These are phyloP conservation scores for Ryuthela nishihirai DNA, from an alignment of 2,888 invertebrate genomes.

Conservation along the genomic window DNA sequence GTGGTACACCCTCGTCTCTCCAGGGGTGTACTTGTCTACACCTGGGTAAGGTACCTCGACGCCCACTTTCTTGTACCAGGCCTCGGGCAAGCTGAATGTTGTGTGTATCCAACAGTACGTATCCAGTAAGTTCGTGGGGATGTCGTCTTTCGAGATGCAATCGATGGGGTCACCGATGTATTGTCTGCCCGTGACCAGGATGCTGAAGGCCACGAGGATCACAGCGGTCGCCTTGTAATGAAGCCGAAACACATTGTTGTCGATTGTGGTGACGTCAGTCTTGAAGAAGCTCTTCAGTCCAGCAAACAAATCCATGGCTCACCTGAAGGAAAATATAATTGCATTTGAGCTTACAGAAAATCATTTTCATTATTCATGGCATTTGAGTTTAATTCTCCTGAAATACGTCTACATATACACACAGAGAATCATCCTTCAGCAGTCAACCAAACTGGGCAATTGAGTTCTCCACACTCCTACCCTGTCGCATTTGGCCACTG, in stretches of 20 bases:
- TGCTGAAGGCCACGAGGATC: conserved; percentile 65
- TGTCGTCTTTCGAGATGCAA: conserved; percentile 57
- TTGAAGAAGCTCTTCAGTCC: conserved; percentile 37
- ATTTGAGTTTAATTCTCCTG: no score
- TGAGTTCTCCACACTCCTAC: no score
- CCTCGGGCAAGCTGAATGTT: conserved; percentile 81
- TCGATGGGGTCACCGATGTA: conserved; percentile 43
- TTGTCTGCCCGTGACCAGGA: conserved; percentile 38
- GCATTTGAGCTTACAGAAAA: no score
- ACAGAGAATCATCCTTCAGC: no score
- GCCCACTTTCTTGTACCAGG: conserved; percentile 74
- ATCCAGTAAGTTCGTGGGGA: conserved; percentile 55
- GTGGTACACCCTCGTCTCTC: conserved; percentile 46
- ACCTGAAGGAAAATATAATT: conserved; percentile 10
- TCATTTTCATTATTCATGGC: no score
- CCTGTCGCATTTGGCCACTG: no score
- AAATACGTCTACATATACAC: no score
- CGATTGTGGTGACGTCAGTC: conserved; percentile 57
- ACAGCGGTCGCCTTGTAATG: conserved; percentile 91
- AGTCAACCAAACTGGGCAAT: no score
- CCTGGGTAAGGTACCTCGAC: conserved; percentile 79
- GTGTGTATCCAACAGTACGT: conserved; percentile 96
- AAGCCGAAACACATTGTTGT: conserved; percentile 88
- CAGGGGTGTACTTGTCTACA: conserved; percentile 57
- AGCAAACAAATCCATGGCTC: conserved; percentile 34